A percentile compares a stretch with the other conserved stretches of the same genome.
Conservation (phyloP, 2,797 vertebrate species). For the Lepilemur septentrionalis region DNA sequence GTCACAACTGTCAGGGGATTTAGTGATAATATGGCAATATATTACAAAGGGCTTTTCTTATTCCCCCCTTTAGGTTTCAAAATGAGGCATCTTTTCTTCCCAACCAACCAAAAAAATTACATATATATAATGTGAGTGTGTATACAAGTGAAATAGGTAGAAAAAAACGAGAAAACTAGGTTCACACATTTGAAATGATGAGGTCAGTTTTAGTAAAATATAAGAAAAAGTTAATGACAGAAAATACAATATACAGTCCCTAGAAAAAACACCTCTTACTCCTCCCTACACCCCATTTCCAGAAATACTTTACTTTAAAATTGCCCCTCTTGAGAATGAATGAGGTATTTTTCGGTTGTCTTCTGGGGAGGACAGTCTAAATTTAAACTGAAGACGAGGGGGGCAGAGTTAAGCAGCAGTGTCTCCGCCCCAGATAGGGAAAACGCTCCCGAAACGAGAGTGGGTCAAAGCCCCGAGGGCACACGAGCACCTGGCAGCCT, state of each 20-base stretch:
- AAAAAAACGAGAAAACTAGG: slow-evolving; percentile 78
- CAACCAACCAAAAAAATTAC: slow-evolving; percentile 64
- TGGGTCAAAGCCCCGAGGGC: slow-evolving; percentile 67
- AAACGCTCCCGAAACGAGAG: slow-evolving; percentile 34
- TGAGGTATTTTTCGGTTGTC: slow-evolving; percentile 68
- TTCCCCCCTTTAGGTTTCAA: slow-evolving; percentile 88
- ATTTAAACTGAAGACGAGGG: slow-evolving; percentile 77
- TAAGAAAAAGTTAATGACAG: slow-evolving; percentile 75
- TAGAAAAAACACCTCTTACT: slow-evolving; percentile 62
- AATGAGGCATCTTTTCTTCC: slow-evolving; percentile 87
- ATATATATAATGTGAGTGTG: slow-evolving; percentile 46
- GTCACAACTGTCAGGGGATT: slow-evolving; percentile 91
- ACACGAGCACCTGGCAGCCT: background rate
- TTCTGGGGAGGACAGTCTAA: slow-evolving; percentile 72
- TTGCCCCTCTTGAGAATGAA: slow-evolving; percentile 77
- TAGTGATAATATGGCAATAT: slow-evolving; percentile 92
- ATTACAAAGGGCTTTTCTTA: slow-evolving; percentile 90
- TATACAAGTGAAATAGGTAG: slow-evolving; percentile 44
- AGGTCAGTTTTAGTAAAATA: slow-evolving; percentile 81
- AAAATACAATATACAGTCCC: slow-evolving; percentile 72
- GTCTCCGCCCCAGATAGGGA: slow-evolving; percentile 50
- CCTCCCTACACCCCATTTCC: slow-evolving; percentile 58
- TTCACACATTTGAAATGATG: slow-evolving; percentile 77
- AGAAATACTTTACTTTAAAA: slow-evolving; percentile 80
- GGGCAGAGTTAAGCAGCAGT: slow-evolving; percentile 25